Evolutionary conservation across 2,888 invertebrate species (phyloP).

Genomic region (Griposia aprilina): DNA sequence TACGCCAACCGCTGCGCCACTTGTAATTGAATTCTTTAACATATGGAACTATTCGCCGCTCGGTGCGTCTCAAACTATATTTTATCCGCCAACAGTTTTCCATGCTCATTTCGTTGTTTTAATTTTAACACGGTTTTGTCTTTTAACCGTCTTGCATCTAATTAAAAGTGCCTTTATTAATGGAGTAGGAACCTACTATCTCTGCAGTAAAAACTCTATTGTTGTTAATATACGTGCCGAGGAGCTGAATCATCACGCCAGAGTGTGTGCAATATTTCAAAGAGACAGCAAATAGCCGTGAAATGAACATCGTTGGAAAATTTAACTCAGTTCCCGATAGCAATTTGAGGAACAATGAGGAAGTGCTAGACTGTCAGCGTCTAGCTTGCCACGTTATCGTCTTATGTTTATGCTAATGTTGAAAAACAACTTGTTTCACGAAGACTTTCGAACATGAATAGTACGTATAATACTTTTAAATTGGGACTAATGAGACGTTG

Average conservation of each 20-base stretch:
- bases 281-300: slow-evolving; percentile 75
- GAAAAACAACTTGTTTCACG: slow-evolving; percentile 10
- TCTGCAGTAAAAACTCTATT: not conserved
- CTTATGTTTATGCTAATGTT: slow-evolving; percentile 23
- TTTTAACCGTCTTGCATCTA: not conserved
- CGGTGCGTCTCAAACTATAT: slow-evolving; percentile 23
- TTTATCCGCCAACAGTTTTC: slow-evolving; percentile 1
- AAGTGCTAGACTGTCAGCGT: slow-evolving; percentile 41
- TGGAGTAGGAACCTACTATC: not conserved
- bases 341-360: slow-evolving; percentile 58
- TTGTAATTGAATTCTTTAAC: slow-evolving; percentile 65
- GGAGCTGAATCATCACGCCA: slow-evolving; percentile 24
- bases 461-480: slow-evolving; percentile 2
- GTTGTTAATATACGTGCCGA: not conserved
- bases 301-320: slow-evolving; percentile 78
- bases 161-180: not conserved
- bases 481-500: not conserved
- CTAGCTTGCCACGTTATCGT: slow-evolving; percentile 28
- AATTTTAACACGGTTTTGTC: not conserved
- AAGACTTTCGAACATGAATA: not conserved
- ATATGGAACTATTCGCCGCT: slow-evolving; percentile 25
- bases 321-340: slow-evolving; percentile 74
- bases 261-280: slow-evolving; percentile 63
- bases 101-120: not conserved
- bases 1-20: slow-evolving; percentile 33